phyloP scores from a whole-genome alignment of 2,113 vertebrate species.

The Syngnathoides biaculeatus region DNA sequence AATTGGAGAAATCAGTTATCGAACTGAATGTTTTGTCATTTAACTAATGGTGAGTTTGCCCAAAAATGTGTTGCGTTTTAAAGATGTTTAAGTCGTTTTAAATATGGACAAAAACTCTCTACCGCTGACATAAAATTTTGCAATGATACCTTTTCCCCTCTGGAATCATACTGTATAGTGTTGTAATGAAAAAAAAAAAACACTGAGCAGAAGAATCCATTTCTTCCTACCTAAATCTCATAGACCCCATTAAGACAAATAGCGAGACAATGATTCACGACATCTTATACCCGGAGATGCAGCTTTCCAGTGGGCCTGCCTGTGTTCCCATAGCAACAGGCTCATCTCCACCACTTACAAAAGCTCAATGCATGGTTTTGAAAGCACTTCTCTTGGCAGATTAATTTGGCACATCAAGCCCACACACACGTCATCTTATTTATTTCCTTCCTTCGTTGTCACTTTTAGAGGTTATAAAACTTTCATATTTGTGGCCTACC shows the following conservation, averaged over 20 bases:
- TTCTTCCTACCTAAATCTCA: constrained; percentile 27
- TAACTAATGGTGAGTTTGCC: neutral
- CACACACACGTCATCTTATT: constrained; percentile 21
- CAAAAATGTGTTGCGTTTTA: too few relatives aligned
- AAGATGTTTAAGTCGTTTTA: neutral
- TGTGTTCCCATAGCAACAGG: constrained; percentile 32
- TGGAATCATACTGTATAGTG: neutral
- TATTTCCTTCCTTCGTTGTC: constrained; percentile 20
- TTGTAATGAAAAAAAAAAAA: constrained; percentile 24
- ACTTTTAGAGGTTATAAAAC: constrained; percentile 16
- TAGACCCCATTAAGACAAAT: constrained; percentile 32
- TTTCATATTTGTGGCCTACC: constrained; percentile 26
- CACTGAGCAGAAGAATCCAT: constrained; percentile 31
- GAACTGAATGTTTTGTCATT: too few relatives aligned
- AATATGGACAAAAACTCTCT: neutral
- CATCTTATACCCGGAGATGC: constrained; percentile 39
- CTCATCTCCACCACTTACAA: constrained; percentile 40
- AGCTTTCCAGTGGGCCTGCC: constrained; percentile 42
- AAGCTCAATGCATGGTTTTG: constrained; percentile 33
- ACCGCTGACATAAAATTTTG: too few relatives aligned
- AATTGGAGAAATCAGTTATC: too few relatives aligned
- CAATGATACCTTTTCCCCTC: too few relatives aligned
- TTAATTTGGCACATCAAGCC: constrained; percentile 46
- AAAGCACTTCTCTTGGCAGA: constrained; percentile 34
- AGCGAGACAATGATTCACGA: constrained; percentile 49